Evolutionary conservation across 2,888 invertebrate species (phyloP), one percentile per base, ranked within the genome.

Genomic region (Dendrolimus pini): DNA sequence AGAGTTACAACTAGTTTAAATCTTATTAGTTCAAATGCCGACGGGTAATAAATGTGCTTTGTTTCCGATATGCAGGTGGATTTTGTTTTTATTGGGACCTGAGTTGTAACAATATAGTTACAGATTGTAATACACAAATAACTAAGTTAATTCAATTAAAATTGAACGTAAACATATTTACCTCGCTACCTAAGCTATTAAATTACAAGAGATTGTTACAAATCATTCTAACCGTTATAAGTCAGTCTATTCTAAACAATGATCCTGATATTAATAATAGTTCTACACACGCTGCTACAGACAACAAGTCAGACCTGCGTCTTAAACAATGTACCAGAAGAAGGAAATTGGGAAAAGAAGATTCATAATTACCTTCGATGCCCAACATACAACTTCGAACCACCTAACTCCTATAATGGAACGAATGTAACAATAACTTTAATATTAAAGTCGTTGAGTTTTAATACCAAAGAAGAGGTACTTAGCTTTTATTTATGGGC

Each of bases 261-360:
- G 47, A 47, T 47, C 2, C 47, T 47, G 9, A 10, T 47, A 47
- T 10, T 47, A 47, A 10, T 47, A 47, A 47, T 9, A 47, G 12
- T 47, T 47, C 9, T 47, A 10, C 47, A 9, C 47, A 47, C 12
- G 30, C 12, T 10, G 3, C 47, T 47, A 47, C 47, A 1, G 30
- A 3, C 12, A 47, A 47, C 47, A 10, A 47, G 47, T 47, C 9
- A 47, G 7, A 47, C 47, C 9, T 47, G 47, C 12, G 47, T 12
- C 9, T 47, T 47, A 41, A 56, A 62, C 30, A 58, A 61, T 52
- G 55, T 54, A 14, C 41, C 58, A 8, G 13, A 8, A 3, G 54
- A 41, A 41, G 52, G 42, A 10, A 54, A 47, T 0, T 62, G 57
- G 61, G 64, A 65, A 54, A 13, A 55, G 9, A 53, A 59, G 13